Percentiles rank a stretch among this genome's conserved stretches.
These are phyloP conservation scores for Trachelus stipa DNA, from an alignment of 2,888 invertebrate species.

Conservation along the genomic window DNA sequence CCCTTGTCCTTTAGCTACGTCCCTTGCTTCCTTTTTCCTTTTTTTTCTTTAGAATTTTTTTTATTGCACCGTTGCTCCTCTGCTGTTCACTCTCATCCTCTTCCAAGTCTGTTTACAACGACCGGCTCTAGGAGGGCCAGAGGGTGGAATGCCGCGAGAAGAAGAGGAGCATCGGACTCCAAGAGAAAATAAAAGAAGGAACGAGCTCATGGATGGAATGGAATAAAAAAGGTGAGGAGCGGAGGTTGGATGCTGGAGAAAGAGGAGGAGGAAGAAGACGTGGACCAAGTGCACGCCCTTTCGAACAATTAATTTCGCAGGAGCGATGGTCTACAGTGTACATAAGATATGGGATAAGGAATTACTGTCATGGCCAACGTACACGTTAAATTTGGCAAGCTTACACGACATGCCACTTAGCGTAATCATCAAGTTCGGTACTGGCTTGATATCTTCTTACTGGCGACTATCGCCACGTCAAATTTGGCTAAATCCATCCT, in stretches of 20 bases:
- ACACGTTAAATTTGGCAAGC: slow-evolving; percentile 49
- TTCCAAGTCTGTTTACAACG: slow-evolving; percentile 23
- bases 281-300: slow-evolving; percentile 17
- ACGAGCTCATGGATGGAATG: neutral
- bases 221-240: slow-evolving; percentile 2
- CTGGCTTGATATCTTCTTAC: too few species aligned
- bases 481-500: too few species aligned
- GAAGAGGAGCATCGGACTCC: neutral
- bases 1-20: too few species aligned
- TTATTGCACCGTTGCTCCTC: slow-evolving; percentile 16
- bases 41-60: slow-evolving; percentile 10
- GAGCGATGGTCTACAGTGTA: slow-evolving; percentile 27
- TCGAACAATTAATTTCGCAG: slow-evolving; percentile 41
- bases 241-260: neutral
- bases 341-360: slow-evolving; percentile 31
- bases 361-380: slow-evolving; percentile 24
- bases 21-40: slow-evolving; percentile 24
- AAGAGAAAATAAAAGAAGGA: neutral
- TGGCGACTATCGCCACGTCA: too few species aligned
- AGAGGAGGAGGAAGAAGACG: neutral
- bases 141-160: slow-evolving; percentile 32
- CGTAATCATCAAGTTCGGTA: slow-evolving; percentile 12
- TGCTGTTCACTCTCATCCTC: slow-evolving; percentile 15
- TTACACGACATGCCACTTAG: slow-evolving; percentile 55
- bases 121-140: slow-evolving; percentile 17